Evolutionary conservation across 2,113 vertebrate genomes (phyloP).

Genomic region (Clarias magur): DNA sequence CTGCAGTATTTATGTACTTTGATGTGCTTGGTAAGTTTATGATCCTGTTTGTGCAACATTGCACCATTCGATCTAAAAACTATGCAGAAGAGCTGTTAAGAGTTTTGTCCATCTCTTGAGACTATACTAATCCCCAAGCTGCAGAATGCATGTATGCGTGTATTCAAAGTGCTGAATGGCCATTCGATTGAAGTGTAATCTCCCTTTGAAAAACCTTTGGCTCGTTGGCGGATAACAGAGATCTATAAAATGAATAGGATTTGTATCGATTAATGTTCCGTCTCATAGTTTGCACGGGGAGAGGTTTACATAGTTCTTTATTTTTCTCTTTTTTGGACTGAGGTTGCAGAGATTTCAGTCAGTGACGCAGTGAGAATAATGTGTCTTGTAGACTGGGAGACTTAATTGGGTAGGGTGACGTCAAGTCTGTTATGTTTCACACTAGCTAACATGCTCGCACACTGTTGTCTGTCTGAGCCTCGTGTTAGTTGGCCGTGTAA

Average conservation of each 20-base stretch:
- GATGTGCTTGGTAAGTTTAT: not conserved
- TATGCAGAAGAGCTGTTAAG: not conserved
- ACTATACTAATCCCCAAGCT: constrained; percentile 43
- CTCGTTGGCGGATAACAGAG: constrained; percentile 36
- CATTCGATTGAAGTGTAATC: constrained; percentile 44
- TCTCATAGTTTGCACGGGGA: constrained; percentile 21
- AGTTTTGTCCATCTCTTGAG: constrained; percentile 8
- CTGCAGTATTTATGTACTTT: not conserved
- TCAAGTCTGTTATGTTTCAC: constrained; percentile 24
- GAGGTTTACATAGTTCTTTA: not conserved
- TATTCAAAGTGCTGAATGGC: constrained; percentile 55
- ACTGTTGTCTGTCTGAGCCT: not conserved
- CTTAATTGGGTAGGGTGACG: constrained; percentile 17
- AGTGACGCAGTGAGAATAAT: not conserved
- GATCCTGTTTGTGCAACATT: not conserved
- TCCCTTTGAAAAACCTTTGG: constrained; percentile 52
- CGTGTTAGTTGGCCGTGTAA: not conserved
- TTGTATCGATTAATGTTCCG: constrained; percentile 62
- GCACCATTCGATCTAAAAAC: not conserved
- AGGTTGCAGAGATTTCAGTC: not conserved
- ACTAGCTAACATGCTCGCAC: constrained; percentile 27
- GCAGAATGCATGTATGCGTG: constrained; percentile 31
- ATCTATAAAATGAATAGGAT: constrained; percentile 55
- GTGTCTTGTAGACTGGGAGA: not conserved
- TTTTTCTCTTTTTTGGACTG: not conserved